Percentiles rank a stretch among this genome's conserved stretches.
Conservation (phyloP, 2,797 vertebrate genomes). For the Leptodactylus fallax region DNA sequence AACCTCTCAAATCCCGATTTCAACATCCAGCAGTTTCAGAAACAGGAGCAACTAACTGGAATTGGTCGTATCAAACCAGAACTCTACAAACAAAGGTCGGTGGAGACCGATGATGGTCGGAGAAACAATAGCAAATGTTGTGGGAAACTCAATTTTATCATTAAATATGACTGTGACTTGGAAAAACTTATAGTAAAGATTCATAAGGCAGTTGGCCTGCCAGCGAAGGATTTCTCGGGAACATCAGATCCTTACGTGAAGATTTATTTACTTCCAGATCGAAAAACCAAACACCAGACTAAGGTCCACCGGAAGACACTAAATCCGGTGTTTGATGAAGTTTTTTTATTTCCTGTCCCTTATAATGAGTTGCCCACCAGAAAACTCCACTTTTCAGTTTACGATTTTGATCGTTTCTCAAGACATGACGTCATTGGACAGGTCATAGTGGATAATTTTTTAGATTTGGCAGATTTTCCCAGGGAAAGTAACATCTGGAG, state of each 20-base stretch:
- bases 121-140: slow-evolving; percentile 84
- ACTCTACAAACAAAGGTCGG: slow-evolving; percentile 94
- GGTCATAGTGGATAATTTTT: slow-evolving; percentile 97
- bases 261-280: slow-evolving; percentile 96
- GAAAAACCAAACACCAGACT: slow-evolving; percentile 98
- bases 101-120: slow-evolving; percentile 89
- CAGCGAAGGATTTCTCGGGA: slow-evolving; percentile 98
- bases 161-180: slow-evolving; percentile 95
- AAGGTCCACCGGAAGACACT: slow-evolving; percentile 98
- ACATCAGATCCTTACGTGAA: slow-evolving; percentile 98
- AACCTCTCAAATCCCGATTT: slow-evolving; percentile 98
- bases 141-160: slow-evolving; percentile 93
- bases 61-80: slow-evolving; percentile 97
- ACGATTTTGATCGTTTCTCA: slow-evolving; percentile 98
- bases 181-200: slow-evolving; percentile 99
- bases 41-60: slow-evolving; percentile 93
- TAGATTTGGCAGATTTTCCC: slow-evolving; percentile 97
- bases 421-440: slow-evolving; percentile 98
- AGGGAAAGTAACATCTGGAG: slow-evolving; percentile 94
- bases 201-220: slow-evolving; percentile 93
- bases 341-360: slow-evolving; percentile 96
- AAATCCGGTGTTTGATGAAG: slow-evolving; percentile 97
- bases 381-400: slow-evolving; percentile 98
- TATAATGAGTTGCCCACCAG: slow-evolving; percentile 92
- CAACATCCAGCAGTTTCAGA: slow-evolving; percentile 94